Conservation (phyloP, 2,113 vertebrate genomes). For the Panthera tigris region DNA sequence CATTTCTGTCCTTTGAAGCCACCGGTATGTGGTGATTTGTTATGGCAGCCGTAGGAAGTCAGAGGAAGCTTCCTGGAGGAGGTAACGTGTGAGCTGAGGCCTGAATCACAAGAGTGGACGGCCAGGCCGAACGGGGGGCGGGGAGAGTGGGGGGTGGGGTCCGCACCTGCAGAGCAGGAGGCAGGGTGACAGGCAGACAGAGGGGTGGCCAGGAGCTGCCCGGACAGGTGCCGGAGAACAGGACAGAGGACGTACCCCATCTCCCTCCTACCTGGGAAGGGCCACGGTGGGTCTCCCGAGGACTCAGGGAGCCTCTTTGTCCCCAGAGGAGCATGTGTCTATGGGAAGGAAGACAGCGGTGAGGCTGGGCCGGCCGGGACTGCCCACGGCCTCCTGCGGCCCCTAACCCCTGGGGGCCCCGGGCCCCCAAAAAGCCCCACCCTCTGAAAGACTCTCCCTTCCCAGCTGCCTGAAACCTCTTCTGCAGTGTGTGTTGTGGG, state of each 20-base stretch:
- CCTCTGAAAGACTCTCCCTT: background rate
- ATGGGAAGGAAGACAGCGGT: accelerated
- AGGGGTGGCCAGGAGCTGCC: background rate
- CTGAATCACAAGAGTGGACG: background rate
- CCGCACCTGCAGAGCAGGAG: background rate
- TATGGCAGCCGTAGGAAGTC: too few species aligned
- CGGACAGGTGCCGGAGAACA: accelerated
- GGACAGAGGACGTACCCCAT: accelerated
- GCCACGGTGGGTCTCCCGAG: accelerated
- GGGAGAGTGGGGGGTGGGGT: background rate
- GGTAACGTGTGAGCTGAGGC: background rate
- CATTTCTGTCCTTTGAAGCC: accelerated
- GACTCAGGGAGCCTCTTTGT: background rate
- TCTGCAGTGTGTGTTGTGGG: background rate
- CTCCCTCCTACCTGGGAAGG: background rate
- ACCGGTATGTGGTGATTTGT: background rate
- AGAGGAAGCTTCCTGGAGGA: background rate
- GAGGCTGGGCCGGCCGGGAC: accelerated
- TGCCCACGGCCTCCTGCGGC: accelerated
- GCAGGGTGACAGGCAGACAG: too few species aligned
- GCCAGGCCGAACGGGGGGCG: accelerated
- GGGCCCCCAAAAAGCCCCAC: background rate
- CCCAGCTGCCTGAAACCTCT: background rate
- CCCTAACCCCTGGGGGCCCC: accelerated
- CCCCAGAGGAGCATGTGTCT: background rate